Evolutionary conservation across 1,140 invertebrate species (phyloP), one percentile per base, ranked within the genome.

Genomic region (Scaptodrosophila lebanonensis): DNA sequence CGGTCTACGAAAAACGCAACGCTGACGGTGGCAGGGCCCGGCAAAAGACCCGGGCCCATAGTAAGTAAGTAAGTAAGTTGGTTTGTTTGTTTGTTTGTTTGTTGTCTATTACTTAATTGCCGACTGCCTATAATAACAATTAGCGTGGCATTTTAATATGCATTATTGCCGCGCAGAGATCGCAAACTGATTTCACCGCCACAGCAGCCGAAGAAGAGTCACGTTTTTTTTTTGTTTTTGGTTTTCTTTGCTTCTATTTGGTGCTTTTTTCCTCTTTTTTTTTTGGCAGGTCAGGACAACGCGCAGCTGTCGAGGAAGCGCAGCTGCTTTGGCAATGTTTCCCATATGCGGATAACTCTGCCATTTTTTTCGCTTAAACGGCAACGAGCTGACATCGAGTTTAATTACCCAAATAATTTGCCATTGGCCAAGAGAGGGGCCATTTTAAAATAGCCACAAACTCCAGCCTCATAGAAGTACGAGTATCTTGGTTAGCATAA

Each of bases 141-240:
- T 82, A 82, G 75, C 76, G 53, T 82, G 75, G 75, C 75, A 82
- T 82, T 82, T 82, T 82, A 83, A 82, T 82, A 83, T 82, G 76
- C 75, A 79, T 79, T 79, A 79, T 77, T 72, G 67, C 51, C 49
- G 76, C 56, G 65, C 82, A 70, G 67, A 82, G 75, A 82, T 82
- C 76, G 69, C 61, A 82, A 66, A 75, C 75, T 58, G 76, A 82
- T 82, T 82, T 64, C 76, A 30, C 71, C 47, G 65, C 60, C 17
- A 25, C 11, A 20, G 2, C 9, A 18, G n/a, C 51, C 15, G 7
- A 61, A 54, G 58, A 72, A 47, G 50, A 82, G 75, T 82, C 75
- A 82, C 75, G 75, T 83, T 38, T 83, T 77, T 50, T 29, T 32
- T 36, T 22, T 38, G 16, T 47, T 16, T 33, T 5, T n/a, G 25